A percentile compares a stretch with the other conserved stretches of the same genome.
Conservation (phyloP, 2,797 vertebrate genomes). For the Champsocephalus esox region DNA sequence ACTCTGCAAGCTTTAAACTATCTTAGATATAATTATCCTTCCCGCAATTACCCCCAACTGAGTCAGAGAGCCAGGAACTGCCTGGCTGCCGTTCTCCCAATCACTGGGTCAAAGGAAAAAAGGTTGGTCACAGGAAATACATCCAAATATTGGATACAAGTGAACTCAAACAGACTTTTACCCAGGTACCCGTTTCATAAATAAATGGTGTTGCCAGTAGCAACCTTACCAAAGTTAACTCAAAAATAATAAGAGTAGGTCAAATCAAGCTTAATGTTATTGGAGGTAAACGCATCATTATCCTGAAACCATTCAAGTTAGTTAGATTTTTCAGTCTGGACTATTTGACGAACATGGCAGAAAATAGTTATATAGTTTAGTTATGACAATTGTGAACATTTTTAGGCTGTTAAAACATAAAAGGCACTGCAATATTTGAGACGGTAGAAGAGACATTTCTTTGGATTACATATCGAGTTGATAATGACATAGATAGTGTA, state of each 20-base stretch:
- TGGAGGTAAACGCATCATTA: neutral
- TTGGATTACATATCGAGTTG: too few species aligned
- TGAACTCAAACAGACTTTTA: neutral
- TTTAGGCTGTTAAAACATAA: too few species aligned
- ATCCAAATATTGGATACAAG: neutral
- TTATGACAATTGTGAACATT: too few species aligned
- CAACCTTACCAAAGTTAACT: neutral
- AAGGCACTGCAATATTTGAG: too few species aligned
- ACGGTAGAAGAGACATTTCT: too few species aligned
- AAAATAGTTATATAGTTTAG: too few species aligned
- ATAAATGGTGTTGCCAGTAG: neutral
- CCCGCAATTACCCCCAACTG: slow-evolving; percentile 44
- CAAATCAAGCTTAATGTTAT: neutral
- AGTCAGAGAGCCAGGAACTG: slow-evolving; percentile 44
- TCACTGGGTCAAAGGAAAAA: slow-evolving; percentile 28
- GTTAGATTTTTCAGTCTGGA: too few species aligned
- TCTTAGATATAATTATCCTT: slow-evolving; percentile 64
- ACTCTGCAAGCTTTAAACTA: slow-evolving; percentile 59
- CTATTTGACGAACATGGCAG: too few species aligned
- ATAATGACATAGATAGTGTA: too few species aligned
- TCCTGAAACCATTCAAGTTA: too few species aligned
- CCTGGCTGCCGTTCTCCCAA: slow-evolving; percentile 31
- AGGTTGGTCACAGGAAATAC: neutral
- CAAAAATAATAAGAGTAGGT: neutral
- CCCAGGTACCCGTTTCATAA: neutral